Evolutionary conservation across 2,888 invertebrate genomes (phyloP).

Genomic region (Eupithecia tripunctaria): DNA sequence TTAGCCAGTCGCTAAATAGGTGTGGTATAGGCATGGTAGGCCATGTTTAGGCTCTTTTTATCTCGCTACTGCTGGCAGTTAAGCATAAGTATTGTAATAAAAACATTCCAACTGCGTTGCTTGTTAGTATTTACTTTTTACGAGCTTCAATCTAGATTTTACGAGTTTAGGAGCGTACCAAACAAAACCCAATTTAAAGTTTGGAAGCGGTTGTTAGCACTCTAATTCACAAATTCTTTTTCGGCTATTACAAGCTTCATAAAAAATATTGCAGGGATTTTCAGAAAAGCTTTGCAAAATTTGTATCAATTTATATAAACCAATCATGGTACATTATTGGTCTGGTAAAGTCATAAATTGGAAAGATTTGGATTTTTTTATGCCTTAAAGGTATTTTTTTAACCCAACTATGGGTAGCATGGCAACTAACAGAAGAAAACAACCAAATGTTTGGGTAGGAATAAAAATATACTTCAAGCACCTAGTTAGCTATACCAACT

Average conservation of each 20-base stretch:
- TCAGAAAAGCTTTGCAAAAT: background rate
- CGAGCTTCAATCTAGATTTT: constrained; percentile 51
- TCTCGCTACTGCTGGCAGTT: background rate
- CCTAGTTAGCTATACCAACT: background rate
- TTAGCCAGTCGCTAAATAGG: too few species aligned
- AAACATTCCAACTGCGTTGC: background rate
- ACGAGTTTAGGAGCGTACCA: constrained; percentile 39
- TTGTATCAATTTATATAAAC: background rate
- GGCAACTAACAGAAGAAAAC: background rate
- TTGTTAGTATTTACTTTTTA: constrained; percentile 28
- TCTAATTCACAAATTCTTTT: constrained; percentile 34
- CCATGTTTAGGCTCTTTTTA: background rate
- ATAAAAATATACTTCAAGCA: too few species aligned
- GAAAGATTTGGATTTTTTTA: background rate
- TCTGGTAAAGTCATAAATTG: background rate
- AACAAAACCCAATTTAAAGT: constrained; percentile 60
- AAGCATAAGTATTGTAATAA: background rate
- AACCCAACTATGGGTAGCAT: background rate
- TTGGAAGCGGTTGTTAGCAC: constrained; percentile 52
- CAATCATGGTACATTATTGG: background rate
- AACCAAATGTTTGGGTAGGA: background rate
- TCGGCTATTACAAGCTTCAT: constrained; percentile 20
- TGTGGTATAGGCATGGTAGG: too few species aligned
- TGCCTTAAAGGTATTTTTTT: too few species aligned
- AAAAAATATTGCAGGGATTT: background rate